Evolutionary conservation across 2,113 vertebrate species (phyloP), one percentile per base, ranked within the genome.

Genomic region (Atherinomorus stipes): DNA sequence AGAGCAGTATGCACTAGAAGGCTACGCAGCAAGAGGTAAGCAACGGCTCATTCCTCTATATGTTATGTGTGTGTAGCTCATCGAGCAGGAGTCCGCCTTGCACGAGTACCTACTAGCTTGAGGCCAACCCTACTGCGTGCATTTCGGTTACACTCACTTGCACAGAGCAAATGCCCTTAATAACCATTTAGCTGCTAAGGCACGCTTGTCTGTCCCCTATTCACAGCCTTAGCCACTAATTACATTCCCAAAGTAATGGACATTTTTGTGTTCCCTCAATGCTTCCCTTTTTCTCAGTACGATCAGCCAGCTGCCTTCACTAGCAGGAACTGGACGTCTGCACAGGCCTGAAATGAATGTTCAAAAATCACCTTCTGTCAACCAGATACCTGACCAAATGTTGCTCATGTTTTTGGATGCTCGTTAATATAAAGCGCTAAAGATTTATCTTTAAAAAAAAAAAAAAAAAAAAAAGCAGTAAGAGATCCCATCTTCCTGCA

Each of bases 151-250:
- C 81, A 86, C 88, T 83, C 83, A 71, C 85, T 83, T 81, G 81
- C 76, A 80, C 80, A 74, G 86, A 87, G 87, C 71, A 86, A 92
- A 91, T 88, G 89, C 69, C 80, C 85, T 93, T 91, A 92, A 91
- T 88, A 93, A 90, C 88, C 90, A 93, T 93, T 93, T 93, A 92
- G 90, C 87, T 88, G 91, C 91, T 79, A 76, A 81, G 84, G 91
- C 92, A 91, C 87, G 89, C 85, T 83, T 80, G 87, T 84, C 88
- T 78, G 81, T 88, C 77, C 81, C 65, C 84, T 76, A 88, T 89
- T 91, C 90, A 89, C 85, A 88, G 80, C 76, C 78, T 82, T 76
- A 76, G 80, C 78, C 63, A 72, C 89, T 92, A 93, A 93, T 93
- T 91, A 91, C 89, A 83, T 90, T 89, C 89, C 86, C 64, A 86